Base-by-base conservation (phyloP, 2,888 invertebrate species). In the Congeria kusceri region DNA sequence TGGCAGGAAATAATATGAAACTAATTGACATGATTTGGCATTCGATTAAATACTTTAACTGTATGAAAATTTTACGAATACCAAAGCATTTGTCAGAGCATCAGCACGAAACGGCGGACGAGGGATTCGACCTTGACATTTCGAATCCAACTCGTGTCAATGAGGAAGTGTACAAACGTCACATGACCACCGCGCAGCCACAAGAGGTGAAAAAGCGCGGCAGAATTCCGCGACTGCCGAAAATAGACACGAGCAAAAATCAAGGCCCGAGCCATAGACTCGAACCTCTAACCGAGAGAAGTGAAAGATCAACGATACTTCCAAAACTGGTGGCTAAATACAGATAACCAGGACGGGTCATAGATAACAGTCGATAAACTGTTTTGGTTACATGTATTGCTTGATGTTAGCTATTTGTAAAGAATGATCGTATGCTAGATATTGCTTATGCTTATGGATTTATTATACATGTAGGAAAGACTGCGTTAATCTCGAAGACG, bases 21-120 rank as follows among this genome's bases (percentile, higher is more conserved):
- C 32, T 83, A 3, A 75, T 83, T n/a, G 83, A 83, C 53, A 78
- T 78, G 20, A 69, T 83, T 7, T 83, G 83, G 83, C 61, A 69
- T 39, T 70, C 83, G 13, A 70, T 80, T 15, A 83, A 83, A 66
- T 71, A 75, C 32, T 83, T 83, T 39, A 73, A 83, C 61, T 78
- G 80, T 61, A 65, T 83, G 11, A 77, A 67, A 39, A 80, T 83
- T 5, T 62, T 83, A 13, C 58, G 70, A 39, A 64, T 66, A 25
- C 83, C 83, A 3, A 80, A 80, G 57, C 76, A 68, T 44, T 72
- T 72, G 9, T 57, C 71, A 13, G 64, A 64, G 7, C 71, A 72
- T 28, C 64, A 72, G 20, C 71, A 66, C 28, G 68, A 70, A 44
- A 59, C 47, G 15, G 27, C 65, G n/a, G n/a, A 23, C 15, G 65